Evolutionary conservation across 2,113 vertebrate genomes (phyloP), one percentile per base, ranked within the genome.

Genomic region (Plecotus auritus): DNA sequence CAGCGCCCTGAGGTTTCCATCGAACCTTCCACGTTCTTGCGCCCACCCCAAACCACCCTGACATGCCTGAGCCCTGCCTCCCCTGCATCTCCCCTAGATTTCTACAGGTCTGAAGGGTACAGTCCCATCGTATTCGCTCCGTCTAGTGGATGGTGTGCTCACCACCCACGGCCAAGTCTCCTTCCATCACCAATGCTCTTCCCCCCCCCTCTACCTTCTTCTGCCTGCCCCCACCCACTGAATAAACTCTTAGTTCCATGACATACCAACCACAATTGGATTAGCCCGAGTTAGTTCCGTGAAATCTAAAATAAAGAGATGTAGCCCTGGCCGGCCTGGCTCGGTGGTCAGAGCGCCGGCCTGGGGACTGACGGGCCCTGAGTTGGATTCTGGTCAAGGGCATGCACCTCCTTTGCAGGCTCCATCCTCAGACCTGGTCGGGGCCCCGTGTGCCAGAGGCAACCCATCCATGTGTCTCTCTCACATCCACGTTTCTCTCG

Each of bases 41-140:
- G 54, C 54, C 54, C 54, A 0, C 9, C 20, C 54, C 56, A 26
- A 3, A 4, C 56, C 22, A 0, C 54, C 20, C 18, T 22, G 20
- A 1, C 54, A 8, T 2, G 7, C 9, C 54, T 1, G 20, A 56
- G 54, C 54, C 54, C 20, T 8, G 18, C 54, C 8, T 18, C 54
- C 20, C 20, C 54, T 0, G 54, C 20, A 8, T 3, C 20, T 3
- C 8, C 20, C 7, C 20, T 61, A 9, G 20, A 56, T 7, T 61
- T 28, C 9, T 26, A 26, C 22, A 26, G 22, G 23, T 59, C 1
- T 64, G 3, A 4, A 3, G 12, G 14, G 28, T 5, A 10, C 28
- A 1, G 1, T 14, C 5, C 61, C 10, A 64, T 5, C 28, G 6
- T 4, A 14, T 11, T 6, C 2, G 26, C 30, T 13, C 26, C 4